Percentiles rank a stretch among this genome's conserved stretches.
phyloP scores from a whole-genome alignment of 2,113 vertebrate species.

The Mionectes macconnelli region DNA sequence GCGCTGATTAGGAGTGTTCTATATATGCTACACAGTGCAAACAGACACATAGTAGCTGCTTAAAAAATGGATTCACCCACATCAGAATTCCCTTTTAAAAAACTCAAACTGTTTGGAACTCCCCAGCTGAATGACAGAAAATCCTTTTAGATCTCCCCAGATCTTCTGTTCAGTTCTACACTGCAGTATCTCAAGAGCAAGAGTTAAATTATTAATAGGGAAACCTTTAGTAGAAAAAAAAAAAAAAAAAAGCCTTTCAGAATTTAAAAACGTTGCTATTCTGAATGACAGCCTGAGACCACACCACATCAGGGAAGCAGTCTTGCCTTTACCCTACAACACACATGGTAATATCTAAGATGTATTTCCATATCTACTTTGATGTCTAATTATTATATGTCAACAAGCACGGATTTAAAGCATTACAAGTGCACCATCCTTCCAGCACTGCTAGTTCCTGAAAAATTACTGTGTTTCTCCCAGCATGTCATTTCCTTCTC shows the following conservation, averaged over 20 bases:
- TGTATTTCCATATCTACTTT: background rate
- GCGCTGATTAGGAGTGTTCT: conserved; percentile 64
- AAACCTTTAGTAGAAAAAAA: background rate
- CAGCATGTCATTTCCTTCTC: background rate
- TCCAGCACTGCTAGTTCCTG: background rate
- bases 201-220: conserved; percentile 29
- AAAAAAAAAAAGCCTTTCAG: background rate
- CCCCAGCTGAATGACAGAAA: conserved; percentile 32
- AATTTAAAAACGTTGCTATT: background rate
- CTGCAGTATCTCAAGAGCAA: conserved; percentile 13
- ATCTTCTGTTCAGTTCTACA: background rate
- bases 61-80: conserved; percentile 68
- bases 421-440: background rate
- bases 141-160: conserved; percentile 17
- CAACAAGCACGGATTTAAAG: background rate
- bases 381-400: background rate
- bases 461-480: background rate
- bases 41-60: conserved; percentile 63
- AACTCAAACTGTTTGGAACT: conserved; percentile 13
- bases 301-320: background rate
- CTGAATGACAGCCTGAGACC: background rate
- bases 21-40: conserved; percentile 41
- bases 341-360: background rate
- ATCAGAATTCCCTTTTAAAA: conserved; percentile 62
- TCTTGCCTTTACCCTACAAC: background rate